These are phyloP conservation scores for Drosophila nigromelanica DNA, from an alignment of 1,140 invertebrate species.

Conservation along the genomic window DNA sequence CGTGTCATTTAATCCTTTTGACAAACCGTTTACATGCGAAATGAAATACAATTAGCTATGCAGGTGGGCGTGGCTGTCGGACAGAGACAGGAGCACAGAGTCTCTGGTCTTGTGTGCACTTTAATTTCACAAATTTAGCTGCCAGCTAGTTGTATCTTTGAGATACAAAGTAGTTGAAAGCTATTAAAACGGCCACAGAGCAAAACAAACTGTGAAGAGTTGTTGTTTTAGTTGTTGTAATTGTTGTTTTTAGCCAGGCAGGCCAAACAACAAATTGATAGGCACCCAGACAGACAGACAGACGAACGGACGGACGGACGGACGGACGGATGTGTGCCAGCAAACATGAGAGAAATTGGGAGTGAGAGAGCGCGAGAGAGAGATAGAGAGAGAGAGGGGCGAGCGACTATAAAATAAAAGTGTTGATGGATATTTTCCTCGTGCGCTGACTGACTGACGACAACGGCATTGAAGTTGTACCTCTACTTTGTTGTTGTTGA, in stretches of 20 bases:
- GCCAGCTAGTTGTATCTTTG: slow-evolving; percentile 67
- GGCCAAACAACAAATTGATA: slow-evolving; percentile 76
- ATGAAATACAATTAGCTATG: slow-evolving; percentile 63
- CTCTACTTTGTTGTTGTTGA: slow-evolving; percentile 34
- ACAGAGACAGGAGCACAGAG: slow-evolving; percentile 16
- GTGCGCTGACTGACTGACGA: slow-evolving; percentile 67
- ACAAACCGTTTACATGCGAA: slow-evolving; percentile 74
- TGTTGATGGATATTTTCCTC: slow-evolving; percentile 80
- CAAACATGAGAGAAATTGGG: slow-evolving; percentile 48
- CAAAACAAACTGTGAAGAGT: slow-evolving; percentile 68
- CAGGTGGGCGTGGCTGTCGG: slow-evolving; percentile 46
- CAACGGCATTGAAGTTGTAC: slow-evolving; percentile 54
- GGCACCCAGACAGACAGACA: slow-evolving; percentile 53
- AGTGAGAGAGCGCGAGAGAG: not conserved
- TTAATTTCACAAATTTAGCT: slow-evolving; percentile 69
- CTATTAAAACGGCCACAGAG: slow-evolving; percentile 76
- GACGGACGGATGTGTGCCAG: slow-evolving; percentile 63
- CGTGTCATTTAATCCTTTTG: slow-evolving; percentile 67
- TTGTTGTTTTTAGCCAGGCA: slow-evolving; percentile 50
- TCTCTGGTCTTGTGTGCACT: slow-evolving; percentile 45
- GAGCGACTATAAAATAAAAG: slow-evolving; percentile 73
- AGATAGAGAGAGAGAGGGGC: too few species aligned
- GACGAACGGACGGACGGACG: slow-evolving; percentile 1
- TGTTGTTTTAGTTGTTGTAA: slow-evolving; percentile 19
- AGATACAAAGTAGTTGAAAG: slow-evolving; percentile 73